Conservation (phyloP, 2,113 vertebrate species). For the Ammospiza nelsoni region DNA sequence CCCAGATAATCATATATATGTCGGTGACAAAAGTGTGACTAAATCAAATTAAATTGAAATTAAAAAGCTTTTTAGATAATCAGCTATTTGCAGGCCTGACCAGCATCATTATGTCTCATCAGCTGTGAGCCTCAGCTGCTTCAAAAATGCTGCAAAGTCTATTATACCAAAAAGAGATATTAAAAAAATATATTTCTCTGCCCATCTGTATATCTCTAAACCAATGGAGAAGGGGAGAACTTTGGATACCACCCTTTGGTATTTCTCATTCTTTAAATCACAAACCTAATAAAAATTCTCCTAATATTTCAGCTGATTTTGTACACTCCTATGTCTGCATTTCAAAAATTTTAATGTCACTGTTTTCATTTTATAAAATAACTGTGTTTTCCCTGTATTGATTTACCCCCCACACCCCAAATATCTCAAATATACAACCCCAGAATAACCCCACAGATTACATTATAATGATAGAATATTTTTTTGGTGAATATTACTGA, state of each 20-base stretch:
- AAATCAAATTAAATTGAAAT: neutral
- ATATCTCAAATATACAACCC: neutral
- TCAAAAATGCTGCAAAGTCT: neutral
- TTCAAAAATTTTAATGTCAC: neutral
- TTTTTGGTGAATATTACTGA: neutral
- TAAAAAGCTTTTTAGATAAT: neutral
- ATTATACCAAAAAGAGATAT: neutral
- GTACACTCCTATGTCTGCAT: rapidly evolving
- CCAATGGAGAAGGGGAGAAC: neutral
- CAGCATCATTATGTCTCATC: neutral
- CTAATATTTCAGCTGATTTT: neutral
- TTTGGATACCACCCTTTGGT: rapidly evolving
- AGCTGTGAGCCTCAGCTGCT: neutral
- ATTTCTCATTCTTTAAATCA: neutral
- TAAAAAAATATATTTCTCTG: neutral
- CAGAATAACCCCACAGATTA: neutral
- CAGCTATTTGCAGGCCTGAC: neutral
- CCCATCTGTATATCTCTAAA: neutral
- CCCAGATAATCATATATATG: neutral
- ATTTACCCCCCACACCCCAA: neutral
- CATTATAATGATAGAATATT: neutral
- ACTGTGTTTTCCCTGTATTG: neutral
- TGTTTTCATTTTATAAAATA: neutral
- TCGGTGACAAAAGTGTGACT: neutral
- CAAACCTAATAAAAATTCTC: neutral